Evolutionary conservation across 2,888 invertebrate species (phyloP).

Genomic region (Chalcosyrphus nemorum): DNA sequence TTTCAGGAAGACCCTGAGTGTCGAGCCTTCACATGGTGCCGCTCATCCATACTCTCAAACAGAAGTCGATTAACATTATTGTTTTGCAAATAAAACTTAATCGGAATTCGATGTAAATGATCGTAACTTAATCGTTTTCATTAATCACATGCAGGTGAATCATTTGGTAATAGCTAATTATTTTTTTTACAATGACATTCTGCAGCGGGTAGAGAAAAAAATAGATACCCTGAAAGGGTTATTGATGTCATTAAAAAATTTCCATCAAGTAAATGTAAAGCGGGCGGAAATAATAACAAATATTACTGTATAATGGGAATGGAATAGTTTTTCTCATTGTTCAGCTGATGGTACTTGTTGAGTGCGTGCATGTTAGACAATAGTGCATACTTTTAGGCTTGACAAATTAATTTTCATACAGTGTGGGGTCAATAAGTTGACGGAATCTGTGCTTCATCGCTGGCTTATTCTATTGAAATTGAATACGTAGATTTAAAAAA

Average conservation of each 20-base stretch:
- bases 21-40: not conserved
- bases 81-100: slow-evolving; percentile 1
- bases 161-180: slow-evolving; percentile 25
- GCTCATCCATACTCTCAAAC: not conserved
- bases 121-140: slow-evolving; percentile 30
- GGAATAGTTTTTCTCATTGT: not conserved
- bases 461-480: not conserved
- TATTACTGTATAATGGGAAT: not conserved
- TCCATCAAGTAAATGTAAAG: slow-evolving; percentile 44
- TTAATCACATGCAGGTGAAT: slow-evolving; percentile 58
- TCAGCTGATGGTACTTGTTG: not conserved
- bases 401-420: not conserved
- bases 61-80: not conserved
- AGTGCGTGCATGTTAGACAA: not conserved
- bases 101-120: not conserved
- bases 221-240: slow-evolving; percentile 21
- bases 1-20: not conserved
- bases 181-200: not conserved
- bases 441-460: too few relatives aligned
- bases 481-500: not conserved
- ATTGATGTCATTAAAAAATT: slow-evolving; percentile 52
- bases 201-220: slow-evolving; percentile 7
- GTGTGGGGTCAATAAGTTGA: not conserved
- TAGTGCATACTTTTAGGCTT: slow-evolving; percentile 38
- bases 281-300: slow-evolving; percentile 36